Evolutionary conservation across 1,140 invertebrate species (phyloP).

Genomic region (Drosophila ogumai): DNA sequence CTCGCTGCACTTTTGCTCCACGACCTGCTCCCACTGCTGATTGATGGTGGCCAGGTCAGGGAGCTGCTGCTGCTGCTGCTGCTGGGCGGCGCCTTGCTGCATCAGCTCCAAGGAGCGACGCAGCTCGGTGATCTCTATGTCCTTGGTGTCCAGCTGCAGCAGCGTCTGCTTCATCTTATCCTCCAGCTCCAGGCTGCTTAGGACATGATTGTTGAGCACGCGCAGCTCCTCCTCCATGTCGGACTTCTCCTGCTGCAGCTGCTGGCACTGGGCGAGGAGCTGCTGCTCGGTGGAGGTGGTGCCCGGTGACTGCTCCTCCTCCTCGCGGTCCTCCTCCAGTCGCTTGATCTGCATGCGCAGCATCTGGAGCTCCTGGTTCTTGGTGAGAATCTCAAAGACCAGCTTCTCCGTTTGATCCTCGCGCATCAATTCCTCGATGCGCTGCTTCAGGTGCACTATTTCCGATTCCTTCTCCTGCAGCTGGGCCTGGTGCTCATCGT

Average conservation of each 20-base stretch:
- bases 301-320: background rate
- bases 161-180: slow-evolving; percentile 76
- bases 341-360: slow-evolving; percentile 71
- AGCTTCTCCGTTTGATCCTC: slow-evolving; percentile 83
- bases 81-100: slow-evolving; percentile 37
- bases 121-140: slow-evolving; percentile 79
- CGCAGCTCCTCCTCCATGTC: slow-evolving; percentile 83
- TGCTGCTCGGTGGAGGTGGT: slow-evolving; percentile 21
- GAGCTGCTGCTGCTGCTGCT: slow-evolving; percentile 47
- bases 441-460: slow-evolving; percentile 84
- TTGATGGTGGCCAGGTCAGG: slow-evolving; percentile 62
- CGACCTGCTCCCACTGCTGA: slow-evolving; percentile 85
- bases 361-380: slow-evolving; percentile 78
- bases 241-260: slow-evolving; percentile 64
- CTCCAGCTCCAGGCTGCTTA: slow-evolving; percentile 74
- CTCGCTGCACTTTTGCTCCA: slow-evolving; percentile 88
- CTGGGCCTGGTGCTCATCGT: slow-evolving; percentile 57
- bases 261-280: slow-evolving; percentile 45
- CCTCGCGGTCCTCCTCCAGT: slow-evolving; percentile 62
- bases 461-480: slow-evolving; percentile 83
- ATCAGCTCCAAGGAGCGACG: slow-evolving; percentile 64
- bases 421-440: slow-evolving; percentile 84
- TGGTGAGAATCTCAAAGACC: slow-evolving; percentile 81
- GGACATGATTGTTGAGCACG: slow-evolving; percentile 82
- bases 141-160: slow-evolving; percentile 77